Evolutionary conservation across 2,888 invertebrate genomes (phyloP), one percentile per base, ranked within the genome.

Genomic region (Catocala nupta): DNA sequence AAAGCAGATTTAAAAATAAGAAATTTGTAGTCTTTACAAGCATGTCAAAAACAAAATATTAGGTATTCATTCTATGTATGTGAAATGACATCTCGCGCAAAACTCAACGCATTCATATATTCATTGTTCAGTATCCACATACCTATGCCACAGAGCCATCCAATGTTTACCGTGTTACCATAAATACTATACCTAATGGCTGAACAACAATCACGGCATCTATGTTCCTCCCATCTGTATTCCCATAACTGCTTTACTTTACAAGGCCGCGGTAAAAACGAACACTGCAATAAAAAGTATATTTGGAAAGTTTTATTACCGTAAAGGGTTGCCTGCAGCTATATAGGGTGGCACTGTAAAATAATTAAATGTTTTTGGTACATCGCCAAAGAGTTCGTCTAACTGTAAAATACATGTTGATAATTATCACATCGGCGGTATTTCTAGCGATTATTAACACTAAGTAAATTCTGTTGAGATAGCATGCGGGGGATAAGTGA

Each of bases 241-340:
- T 47, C 39, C 45, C 47, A 55, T 53, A 58, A 71, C 63, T 48
- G 62, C 58, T 13, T 44, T 39, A 39, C 36, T 39, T 71, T 55
- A 70, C 67, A 51, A 36, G 42, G 25, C 48, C 51, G 16, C 16
- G 33, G 43, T 45, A 49, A 54, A 49, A 64, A 59, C 54, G 59
- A 47, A 34, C 49, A 55, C 25, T 5, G 67, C 50, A 63, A 70
- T 74, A 77, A 74, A 76, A 88, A 88, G 13, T 88, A 86, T 87
- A 87, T 84, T 79, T 82, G 77, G 90, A 92, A 93, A 93, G 92
- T 92, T 92, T 90, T 92, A 93, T 87, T 85, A 77, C 86, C 75
- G 82, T 81, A 88, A 92, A 90, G 89, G 90, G 90, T 85, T 90
- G 84, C 70, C 59, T 58, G 64, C 51, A 59, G 59, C 45, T 55